These are phyloP conservation scores for Plecturocebus donacophilus DNA, from an alignment of 2,113 vertebrate species.

Conservation along the genomic window DNA sequence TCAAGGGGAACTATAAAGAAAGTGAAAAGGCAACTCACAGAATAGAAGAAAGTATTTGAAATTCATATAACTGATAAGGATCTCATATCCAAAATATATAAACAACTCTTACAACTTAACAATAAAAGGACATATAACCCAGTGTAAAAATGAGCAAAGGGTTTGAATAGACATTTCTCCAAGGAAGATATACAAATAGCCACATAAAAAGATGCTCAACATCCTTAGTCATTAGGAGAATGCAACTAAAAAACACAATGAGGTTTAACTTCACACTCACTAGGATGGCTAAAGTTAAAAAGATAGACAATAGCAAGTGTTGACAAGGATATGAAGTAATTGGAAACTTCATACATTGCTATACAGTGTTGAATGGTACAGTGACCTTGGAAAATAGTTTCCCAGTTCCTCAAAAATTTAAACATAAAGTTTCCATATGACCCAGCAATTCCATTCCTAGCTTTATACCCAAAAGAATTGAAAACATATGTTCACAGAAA, in stretches of 20 bases:
- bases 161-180: not conserved
- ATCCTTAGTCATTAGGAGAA: not conserved
- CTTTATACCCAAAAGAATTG: not conserved
- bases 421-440: not conserved
- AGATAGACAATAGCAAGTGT: not conserved
- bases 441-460: not conserved
- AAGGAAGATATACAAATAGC: not conserved
- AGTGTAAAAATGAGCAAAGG: not conserved
- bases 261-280: too few species aligned
- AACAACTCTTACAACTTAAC: not conserved
- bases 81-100: not conserved
- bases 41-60: not conserved
- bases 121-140: not conserved
- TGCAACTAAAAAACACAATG: not conserved
- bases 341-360: not conserved
- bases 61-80: too few species aligned
- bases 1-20: not conserved
- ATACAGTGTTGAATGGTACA: not conserved
- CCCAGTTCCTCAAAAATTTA: not conserved
- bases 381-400: not conserved
- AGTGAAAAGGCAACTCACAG: not conserved
- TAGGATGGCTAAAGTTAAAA: not conserved
- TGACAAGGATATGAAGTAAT: not conserved
- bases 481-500: not conserved
- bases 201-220: not conserved